Conservation (phyloP, 2,113 vertebrate species). For the Falcunculus frontatus region DNA sequence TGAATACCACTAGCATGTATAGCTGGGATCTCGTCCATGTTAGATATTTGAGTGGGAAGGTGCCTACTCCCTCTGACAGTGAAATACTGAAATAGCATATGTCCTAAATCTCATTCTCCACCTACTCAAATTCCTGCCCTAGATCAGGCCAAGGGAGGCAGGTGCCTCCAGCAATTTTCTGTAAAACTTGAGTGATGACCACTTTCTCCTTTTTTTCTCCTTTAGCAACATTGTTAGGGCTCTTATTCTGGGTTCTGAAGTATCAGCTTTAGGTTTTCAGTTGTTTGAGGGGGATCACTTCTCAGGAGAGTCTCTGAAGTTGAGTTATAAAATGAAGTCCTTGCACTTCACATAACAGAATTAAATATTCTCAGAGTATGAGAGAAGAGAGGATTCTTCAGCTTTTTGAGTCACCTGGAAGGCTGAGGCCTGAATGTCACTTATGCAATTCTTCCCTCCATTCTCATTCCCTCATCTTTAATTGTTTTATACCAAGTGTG, state of each 20-base stretch:
- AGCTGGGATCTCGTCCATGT: rapidly evolving
- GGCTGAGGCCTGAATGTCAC: background rate
- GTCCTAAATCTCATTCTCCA: background rate
- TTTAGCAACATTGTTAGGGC: background rate
- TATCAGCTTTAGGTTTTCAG: background rate
- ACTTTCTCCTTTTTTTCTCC: background rate
- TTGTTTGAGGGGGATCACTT: background rate
- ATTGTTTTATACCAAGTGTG: background rate
- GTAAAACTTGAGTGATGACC: background rate
- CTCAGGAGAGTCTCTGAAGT: background rate
- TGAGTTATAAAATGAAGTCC: background rate
- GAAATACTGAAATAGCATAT: background rate
- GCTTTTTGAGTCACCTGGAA: background rate
- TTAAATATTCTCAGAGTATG: background rate
- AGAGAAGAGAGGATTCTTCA: background rate
- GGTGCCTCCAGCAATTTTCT: background rate
- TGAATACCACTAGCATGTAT: background rate
- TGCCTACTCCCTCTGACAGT: background rate
- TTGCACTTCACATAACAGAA: background rate
- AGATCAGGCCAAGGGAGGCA: background rate
- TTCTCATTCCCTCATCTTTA: background rate
- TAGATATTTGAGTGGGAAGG: background rate
- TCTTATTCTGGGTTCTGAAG: background rate
- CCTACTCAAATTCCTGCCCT: background rate
- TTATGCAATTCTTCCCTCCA: background rate